phyloP scores from a whole-genome alignment of 2,113 vertebrate genomes.

The Pithys albifrons region DNA sequence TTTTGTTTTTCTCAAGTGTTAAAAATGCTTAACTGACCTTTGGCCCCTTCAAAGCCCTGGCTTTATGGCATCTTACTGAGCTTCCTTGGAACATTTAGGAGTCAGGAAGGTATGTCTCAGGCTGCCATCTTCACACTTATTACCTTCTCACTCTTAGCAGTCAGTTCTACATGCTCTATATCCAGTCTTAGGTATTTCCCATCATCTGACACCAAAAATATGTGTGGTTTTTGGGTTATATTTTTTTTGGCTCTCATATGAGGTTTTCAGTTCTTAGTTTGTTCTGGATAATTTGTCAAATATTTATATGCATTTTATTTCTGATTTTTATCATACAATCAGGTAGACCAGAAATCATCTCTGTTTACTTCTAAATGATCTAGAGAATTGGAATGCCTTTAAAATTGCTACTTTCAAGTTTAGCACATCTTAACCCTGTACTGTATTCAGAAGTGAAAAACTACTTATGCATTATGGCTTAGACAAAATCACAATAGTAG shows the following conservation, averaged over 20 bases:
- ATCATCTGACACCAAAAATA: not conserved
- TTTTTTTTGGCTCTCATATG: not conserved
- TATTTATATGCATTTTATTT: not conserved
- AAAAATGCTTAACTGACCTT: conserved; percentile 1
- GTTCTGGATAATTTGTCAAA: not conserved
- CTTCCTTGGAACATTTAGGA: not conserved
- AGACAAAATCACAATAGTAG: not conserved
- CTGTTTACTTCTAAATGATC: not conserved
- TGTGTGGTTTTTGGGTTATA: too few relatives aligned
- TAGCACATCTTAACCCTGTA: not conserved
- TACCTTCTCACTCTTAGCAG: not conserved
- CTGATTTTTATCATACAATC: not conserved
- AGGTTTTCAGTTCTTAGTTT: not conserved
- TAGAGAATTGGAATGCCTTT: not conserved
- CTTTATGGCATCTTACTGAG: not conserved
- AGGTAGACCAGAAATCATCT: not conserved
- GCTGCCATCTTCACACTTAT: not conserved
- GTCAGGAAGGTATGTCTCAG: not conserved
- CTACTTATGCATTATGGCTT: not conserved
- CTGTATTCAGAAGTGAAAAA: not conserved
- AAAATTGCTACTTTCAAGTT: not conserved
- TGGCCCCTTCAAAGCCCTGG: not conserved
- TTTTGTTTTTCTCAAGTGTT: conserved; percentile 23
- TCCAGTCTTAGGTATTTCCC: not conserved
- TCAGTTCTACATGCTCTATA: not conserved